A percentile compares a stretch with the other conserved stretches of the same genome.
Evolutionary conservation across 2,888 invertebrate genomes (phyloP).

Genomic region (Chymomyza amoena): DNA sequence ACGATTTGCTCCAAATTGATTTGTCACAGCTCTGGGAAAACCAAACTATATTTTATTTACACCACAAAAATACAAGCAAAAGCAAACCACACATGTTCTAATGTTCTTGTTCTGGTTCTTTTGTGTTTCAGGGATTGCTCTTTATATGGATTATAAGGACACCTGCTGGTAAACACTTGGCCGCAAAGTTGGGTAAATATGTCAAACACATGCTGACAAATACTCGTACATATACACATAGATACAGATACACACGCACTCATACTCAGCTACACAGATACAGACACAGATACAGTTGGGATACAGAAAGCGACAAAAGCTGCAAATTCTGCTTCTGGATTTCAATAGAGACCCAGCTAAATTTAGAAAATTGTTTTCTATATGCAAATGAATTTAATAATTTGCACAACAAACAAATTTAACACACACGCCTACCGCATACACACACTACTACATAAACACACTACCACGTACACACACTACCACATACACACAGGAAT

Average conservation of each 20-base stretch:
- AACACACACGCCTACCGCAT: not conserved
- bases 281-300: too few relatives aligned
- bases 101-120: not conserved
- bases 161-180: constrained; percentile 8
- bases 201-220: not conserved
- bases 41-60: not conserved
- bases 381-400: constrained; percentile 27
- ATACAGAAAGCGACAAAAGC: too few relatives aligned
- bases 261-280: not conserved
- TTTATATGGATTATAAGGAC: not conserved
- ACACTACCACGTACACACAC: not conserved
- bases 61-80: not conserved
- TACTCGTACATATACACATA: not conserved
- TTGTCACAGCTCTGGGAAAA: not conserved
- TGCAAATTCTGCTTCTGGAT: not conserved
- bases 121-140: not conserved
- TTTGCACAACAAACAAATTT: not conserved
- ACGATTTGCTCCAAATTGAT: not conserved
- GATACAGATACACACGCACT: not conserved
- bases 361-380: constrained; percentile 17
- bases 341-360: not conserved
- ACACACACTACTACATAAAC: too few relatives aligned
- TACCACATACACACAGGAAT: not conserved
- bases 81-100: not conserved
- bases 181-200: not conserved